phyloP scores from a whole-genome alignment of 2,888 invertebrate genomes.

The Phragmatobia fuliginosa region DNA sequence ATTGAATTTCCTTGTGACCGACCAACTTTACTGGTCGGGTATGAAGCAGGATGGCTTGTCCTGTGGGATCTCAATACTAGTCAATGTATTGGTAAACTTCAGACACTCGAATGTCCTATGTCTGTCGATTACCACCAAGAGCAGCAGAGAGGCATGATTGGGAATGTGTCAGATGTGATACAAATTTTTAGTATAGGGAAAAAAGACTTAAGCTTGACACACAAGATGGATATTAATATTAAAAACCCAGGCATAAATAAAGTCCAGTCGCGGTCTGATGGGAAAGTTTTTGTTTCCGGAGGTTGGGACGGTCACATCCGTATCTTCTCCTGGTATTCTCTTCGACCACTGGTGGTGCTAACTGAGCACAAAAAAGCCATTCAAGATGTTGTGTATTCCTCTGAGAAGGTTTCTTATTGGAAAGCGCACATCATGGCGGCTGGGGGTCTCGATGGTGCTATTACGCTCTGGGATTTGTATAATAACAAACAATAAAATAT shows the following conservation, averaged over 20 bases:
- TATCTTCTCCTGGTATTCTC: conserved; percentile 92
- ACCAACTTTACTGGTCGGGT: conserved; percentile 88
- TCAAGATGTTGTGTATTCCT: conserved; percentile 91
- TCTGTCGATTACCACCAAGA: conserved; percentile 90
- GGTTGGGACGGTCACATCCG: conserved; percentile 93
- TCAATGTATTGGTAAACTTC: conserved; percentile 85
- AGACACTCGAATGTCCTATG: conserved; percentile 89
- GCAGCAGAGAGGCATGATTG: conserved; percentile 89
- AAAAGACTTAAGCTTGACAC: conserved; percentile 84
- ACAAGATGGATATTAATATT: conserved; percentile 88
- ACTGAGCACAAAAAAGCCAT: conserved; percentile 91
- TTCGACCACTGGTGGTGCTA: conserved; percentile 90
- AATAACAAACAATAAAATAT: conserved; percentile 81
- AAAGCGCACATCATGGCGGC: conserved; percentile 93
- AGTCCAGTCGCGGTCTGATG: conserved; percentile 89
- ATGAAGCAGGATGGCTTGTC: conserved; percentile 91
- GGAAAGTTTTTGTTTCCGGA: conserved; percentile 90
- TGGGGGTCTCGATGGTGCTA: conserved; percentile 90
- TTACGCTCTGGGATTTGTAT: conserved; percentile 93
- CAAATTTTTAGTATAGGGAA: conserved; percentile 87
- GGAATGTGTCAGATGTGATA: conserved; percentile 88
- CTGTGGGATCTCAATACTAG: conserved; percentile 90
- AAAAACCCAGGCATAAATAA: conserved; percentile 91
- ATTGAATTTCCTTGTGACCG: conserved; percentile 81
- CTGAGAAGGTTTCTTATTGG: conserved; percentile 88